Base-by-base conservation (phyloP, 2,797 vertebrate genomes). In the Alfaro cultratus region DNA sequence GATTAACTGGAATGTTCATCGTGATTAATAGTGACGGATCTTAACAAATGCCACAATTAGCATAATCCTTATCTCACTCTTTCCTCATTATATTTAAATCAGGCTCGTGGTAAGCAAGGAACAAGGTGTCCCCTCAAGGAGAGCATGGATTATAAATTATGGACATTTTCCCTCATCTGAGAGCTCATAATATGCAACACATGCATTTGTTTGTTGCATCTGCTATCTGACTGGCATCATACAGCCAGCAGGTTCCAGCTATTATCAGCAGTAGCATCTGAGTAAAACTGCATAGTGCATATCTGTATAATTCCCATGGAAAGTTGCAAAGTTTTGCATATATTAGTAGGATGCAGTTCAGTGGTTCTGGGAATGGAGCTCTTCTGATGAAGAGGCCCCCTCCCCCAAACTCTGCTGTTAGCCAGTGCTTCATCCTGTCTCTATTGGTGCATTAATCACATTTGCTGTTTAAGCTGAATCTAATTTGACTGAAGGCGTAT, bases 401-500 rank as follows among this genome's bases (percentile, higher is more conserved):
- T 16, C 57, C 57, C 57, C n/a, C 57, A 64, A 64, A 64, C 31
- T 21, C 11, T 64, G 53, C 41, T 78, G 77, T 60, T 53, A 78
- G 75, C 75, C 84, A 43, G 73, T 85, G 80, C 88, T 81, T 85
- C 82, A 81, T 84, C 81, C 75, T 78, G 47, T 80, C 83, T 68
- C 83, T 85, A 15, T 55, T 41, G 31, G 82, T 62, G 88, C 91
- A 91, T 96, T 96, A 95, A 95, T 95, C 94, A 93, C 76, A 87
- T 92, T 87, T 1, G 0, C 78, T 88, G 82, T 87, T 89, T 89
- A 86, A 92, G 95, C 88, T 90, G 83, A 94, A 95, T 93, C 90
- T 91, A 91, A 94, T 95, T 91, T 92, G 82, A 88, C 86, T 47
- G 26, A 81, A 90, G 81, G 82, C 88, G 77, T 81, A 77, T 77